phyloP scores from a whole-genome alignment of 2,888 invertebrate genomes.

The Drosophila fungiperda region DNA sequence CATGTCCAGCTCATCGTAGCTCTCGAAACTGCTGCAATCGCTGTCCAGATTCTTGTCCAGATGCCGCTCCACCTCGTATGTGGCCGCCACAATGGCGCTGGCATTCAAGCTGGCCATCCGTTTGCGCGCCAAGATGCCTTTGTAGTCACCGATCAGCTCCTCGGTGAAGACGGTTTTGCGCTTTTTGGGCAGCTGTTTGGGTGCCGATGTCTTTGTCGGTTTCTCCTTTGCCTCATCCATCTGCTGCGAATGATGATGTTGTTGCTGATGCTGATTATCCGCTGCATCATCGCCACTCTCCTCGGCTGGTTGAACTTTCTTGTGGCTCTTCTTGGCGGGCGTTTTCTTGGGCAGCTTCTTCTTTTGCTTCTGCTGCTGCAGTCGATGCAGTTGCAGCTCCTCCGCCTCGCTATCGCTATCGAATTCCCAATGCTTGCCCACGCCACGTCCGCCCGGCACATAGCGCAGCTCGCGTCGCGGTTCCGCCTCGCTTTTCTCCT shows the following conservation, averaged over 20 bases:
- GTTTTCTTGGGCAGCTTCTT: slow-evolving; percentile 71
- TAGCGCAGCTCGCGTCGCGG: slow-evolving; percentile 88
- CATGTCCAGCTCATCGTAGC: slow-evolving; percentile 80
- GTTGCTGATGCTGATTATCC: background rate
- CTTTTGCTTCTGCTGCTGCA: slow-evolving; percentile 67
- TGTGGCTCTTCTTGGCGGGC: slow-evolving; percentile 37
- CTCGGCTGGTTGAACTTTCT: slow-evolving; percentile 14
- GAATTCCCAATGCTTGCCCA: slow-evolving; percentile 94
- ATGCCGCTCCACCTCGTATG: slow-evolving; percentile 89
- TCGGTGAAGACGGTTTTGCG: slow-evolving; percentile 86
- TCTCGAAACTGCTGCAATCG: slow-evolving; percentile 84
- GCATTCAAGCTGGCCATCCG: slow-evolving; percentile 97
- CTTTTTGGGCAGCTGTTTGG: slow-evolving; percentile 82
- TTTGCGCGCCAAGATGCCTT: slow-evolving; percentile 94
- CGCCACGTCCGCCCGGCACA: slow-evolving; percentile 91
- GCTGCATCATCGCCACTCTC: slow-evolving; percentile 49
- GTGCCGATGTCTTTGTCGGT: slow-evolving; percentile 82
- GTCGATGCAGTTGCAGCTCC: slow-evolving; percentile 78
- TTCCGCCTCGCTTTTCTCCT: slow-evolving; percentile 45
- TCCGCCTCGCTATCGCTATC: slow-evolving; percentile 85
- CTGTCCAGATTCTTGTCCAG: slow-evolving; percentile 83
- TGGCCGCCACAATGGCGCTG: slow-evolving; percentile 94
- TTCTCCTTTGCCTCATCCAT: slow-evolving; percentile 55
- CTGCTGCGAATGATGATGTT: slow-evolving; percentile 31
- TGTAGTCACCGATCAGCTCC: slow-evolving; percentile 88